Percentiles rank a stretch among this genome's conserved stretches.
These are phyloP conservation scores for Nemopilema nomurai DNA, from an alignment of 30 jellyfish, hydroid and myxozoan genomes.

Conservation along the genomic window DNA sequence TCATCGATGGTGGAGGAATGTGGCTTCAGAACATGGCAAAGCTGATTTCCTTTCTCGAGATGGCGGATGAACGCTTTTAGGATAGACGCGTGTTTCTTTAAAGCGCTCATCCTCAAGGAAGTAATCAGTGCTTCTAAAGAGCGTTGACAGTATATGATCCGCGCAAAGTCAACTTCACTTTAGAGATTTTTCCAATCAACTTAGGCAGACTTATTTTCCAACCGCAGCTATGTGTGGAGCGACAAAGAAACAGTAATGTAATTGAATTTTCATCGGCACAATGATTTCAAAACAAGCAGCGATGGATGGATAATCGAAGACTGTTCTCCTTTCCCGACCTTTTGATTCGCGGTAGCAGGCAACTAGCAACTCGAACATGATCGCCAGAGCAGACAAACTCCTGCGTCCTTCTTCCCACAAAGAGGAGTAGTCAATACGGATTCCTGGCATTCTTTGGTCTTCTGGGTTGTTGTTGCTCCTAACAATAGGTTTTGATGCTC, in stretches of 20 bases:
- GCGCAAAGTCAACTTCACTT: background rate
- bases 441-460: background rate
- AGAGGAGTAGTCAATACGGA: background rate
- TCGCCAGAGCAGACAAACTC: background rate
- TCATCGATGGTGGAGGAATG: no score
- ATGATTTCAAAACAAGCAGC: background rate
- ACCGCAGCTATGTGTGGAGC: background rate
- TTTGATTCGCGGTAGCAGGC: background rate
- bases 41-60: no score
- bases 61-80: no score
- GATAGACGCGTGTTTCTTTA: background rate
- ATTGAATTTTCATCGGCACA: background rate
- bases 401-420: background rate
- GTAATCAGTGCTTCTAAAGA: no score
- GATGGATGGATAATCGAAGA: background rate
- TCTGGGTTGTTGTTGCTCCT: background rate
- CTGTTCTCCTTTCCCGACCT: background rate
- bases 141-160: background rate
- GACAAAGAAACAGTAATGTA: background rate
- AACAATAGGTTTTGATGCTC: background rate
- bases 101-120: background rate
- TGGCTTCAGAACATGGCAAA: no score
- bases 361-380: background rate
- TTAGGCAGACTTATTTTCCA: background rate
- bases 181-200: background rate